A percentile compares a stretch with the other conserved stretches of the same genome.
Evolutionary conservation across 2,113 vertebrate genomes (phyloP).

Genomic region (Xenopus laevis): DNA sequence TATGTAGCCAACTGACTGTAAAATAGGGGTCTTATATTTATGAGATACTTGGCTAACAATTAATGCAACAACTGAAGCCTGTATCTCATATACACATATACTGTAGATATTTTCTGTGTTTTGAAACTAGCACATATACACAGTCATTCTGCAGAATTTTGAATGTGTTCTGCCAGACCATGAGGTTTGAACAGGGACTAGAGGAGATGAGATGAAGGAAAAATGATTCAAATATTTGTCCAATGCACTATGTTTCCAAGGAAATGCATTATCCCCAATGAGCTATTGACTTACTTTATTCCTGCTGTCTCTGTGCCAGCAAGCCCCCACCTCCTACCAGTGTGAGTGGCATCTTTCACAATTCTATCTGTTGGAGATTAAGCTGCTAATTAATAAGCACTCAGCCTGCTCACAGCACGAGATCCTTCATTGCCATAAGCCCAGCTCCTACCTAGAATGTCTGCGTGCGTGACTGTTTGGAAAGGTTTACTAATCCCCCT

Average conservation of each 20-base stretch:
- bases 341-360: conserved; percentile 37
- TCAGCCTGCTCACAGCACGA: conserved; percentile 30
- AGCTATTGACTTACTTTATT: conserved; percentile 32
- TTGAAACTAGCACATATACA: too few relatives aligned
- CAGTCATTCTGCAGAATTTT: too few relatives aligned
- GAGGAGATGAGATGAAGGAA: conserved; percentile 25
- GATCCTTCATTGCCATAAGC: conserved; percentile 9
- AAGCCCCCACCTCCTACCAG: conserved; percentile 25
- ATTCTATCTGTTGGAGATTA: conserved; percentile 46
- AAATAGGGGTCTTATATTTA: too few relatives aligned
- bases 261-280: conserved; percentile 28
- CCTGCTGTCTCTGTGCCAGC: conserved; percentile 29
- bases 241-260: conserved; percentile 33
- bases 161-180: too few relatives aligned
- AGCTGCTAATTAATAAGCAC: conserved; percentile 49
- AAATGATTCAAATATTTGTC: conserved; percentile 44
- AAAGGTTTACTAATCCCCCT: conserved; percentile 5
- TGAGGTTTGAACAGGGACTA: background rate
- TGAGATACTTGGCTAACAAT: too few relatives aligned
- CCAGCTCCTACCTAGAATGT: background rate
- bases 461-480: background rate
- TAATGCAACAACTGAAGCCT: too few relatives aligned
- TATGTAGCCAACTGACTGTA: too few relatives aligned
- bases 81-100: too few relatives aligned
- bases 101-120: too few relatives aligned